phyloP scores from a whole-genome alignment of 1,140 invertebrate species.

The Trichomalopsis sarcophagae region DNA sequence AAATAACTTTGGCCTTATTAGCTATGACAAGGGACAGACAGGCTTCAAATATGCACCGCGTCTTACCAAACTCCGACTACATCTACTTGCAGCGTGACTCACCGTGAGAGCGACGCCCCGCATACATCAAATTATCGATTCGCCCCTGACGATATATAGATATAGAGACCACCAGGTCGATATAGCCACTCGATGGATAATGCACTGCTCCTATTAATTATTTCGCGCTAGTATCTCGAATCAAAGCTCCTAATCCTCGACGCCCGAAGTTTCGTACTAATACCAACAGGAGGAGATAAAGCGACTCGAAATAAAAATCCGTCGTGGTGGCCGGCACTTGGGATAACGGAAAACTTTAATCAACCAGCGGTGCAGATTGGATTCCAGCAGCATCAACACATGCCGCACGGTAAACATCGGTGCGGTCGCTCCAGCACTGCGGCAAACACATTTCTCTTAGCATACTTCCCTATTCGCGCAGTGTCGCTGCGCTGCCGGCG shows the following conservation, averaged over 20 bases:
- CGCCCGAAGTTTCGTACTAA: too few species aligned
- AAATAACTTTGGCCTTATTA: constrained; percentile 4
- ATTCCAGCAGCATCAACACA: constrained; percentile 1
- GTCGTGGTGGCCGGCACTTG: too few species aligned
- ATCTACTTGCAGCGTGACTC: neutral
- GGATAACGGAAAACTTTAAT: neutral
- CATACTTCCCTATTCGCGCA: neutral
- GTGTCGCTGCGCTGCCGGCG: neutral
- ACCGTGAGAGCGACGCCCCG: neutral
- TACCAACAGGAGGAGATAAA: too few species aligned
- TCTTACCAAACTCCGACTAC: neutral
- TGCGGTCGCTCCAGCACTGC: neutral
- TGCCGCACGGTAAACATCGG: neutral
- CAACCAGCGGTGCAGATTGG: neutral
- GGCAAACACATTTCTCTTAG: constrained; percentile 10
- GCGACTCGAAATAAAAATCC: neutral
- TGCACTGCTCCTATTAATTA: neutral
- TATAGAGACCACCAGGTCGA: neutral
- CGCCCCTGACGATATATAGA: neutral
- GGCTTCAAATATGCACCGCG: neutral
- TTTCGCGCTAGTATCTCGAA: neutral
- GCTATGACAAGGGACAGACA: neutral
- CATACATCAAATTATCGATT: neutral
- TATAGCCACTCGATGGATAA: neutral
- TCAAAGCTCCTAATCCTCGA: neutral